Base-by-base conservation (phyloP, 2,113 vertebrate genomes). In the Coracopsis vasa region DNA sequence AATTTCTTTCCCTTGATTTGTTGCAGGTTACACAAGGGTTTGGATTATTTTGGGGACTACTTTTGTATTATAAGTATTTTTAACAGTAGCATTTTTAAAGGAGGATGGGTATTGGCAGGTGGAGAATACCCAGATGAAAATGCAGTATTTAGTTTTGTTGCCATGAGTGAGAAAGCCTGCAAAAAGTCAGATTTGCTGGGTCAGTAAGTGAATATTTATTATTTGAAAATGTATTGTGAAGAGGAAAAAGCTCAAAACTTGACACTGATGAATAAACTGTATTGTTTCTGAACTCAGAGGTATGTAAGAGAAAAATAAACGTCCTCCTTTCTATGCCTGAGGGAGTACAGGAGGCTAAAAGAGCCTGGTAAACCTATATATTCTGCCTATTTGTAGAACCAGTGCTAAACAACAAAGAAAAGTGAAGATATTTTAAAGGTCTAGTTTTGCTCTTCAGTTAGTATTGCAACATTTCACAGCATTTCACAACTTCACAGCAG, bases 171-270 rank as follows among this genome's bases (percentile, higher is more conserved):
- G 48, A 84, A 80, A 84, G 29, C 17, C 17, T 86, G 10, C 19
- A 82, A 74, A 89, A 92, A 53, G 24, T 75, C 54, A 64, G 17
- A 74, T 80, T 94, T 96, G 91, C 67, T 90, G 80, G 88, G 88
- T 95, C 80, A 86, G 53, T 60, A 88, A 84, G 95, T 92, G 69
- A 94, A 88, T 97, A 93, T 88, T 83, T 94, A 84, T 53, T 79
- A 80, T 88, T 83, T 67, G 33, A 60, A 94, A 92, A 80, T 73
- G 50, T 70, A 3, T 74, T 89, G 60, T 84, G 77, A 91, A 88
- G 47, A 80, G 15, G 33, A 84, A 86, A 50, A 60, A 71, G 29
- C 82, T 81, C 33, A 78, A 71, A 83, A 86, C 24, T 83, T 77
- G 82, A 82, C 86, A 83, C 5, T 91, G 92, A 92, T 80, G 13